These are phyloP conservation scores for Genyomyrus donnyi DNA, from an alignment of 2,113 vertebrate species.

Conservation along the genomic window DNA sequence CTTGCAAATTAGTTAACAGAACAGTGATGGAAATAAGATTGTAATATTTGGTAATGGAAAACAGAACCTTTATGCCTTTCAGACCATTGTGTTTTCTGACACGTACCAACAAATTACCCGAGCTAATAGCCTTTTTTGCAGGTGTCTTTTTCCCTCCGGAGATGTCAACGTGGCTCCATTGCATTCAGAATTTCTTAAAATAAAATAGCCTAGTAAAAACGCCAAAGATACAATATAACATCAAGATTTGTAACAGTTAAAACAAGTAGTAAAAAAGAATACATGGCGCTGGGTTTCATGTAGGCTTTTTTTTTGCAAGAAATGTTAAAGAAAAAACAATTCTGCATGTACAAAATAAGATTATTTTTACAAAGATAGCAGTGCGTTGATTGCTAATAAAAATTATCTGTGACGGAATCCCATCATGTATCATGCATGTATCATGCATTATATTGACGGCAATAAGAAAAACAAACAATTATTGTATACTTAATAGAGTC, in stretches of 20 bases:
- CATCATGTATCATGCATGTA: neutral
- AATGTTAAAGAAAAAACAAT: constrained; percentile 31
- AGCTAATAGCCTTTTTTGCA: constrained; percentile 49
- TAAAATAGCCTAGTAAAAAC: constrained; percentile 47
- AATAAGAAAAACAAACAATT: neutral
- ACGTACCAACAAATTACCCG: constrained; percentile 54
- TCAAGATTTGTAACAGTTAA: constrained; percentile 41
- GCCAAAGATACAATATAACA: constrained; percentile 43
- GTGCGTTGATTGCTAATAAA: neutral
- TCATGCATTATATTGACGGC: neutral
- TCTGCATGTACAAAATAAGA: constrained; percentile 32
- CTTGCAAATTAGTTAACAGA: constrained; percentile 82
- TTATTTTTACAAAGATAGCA: constrained; percentile 37
- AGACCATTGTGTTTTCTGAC: constrained; percentile 58
- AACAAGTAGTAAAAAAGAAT: constrained; percentile 32
- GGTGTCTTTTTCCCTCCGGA: constrained; percentile 27
- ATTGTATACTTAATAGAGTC: neutral
- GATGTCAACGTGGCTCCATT: constrained; percentile 33
- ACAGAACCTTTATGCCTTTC: constrained; percentile 48
- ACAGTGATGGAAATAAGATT: constrained; percentile 73
- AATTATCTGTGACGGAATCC: neutral
- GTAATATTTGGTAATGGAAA: constrained; percentile 69
- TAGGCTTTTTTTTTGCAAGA: constrained; percentile 24
- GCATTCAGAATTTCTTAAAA: constrained; percentile 40
- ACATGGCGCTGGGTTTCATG: constrained; percentile 30